Conservation (phyloP, 2,113 vertebrate species). For the Bucco capensis region DNA sequence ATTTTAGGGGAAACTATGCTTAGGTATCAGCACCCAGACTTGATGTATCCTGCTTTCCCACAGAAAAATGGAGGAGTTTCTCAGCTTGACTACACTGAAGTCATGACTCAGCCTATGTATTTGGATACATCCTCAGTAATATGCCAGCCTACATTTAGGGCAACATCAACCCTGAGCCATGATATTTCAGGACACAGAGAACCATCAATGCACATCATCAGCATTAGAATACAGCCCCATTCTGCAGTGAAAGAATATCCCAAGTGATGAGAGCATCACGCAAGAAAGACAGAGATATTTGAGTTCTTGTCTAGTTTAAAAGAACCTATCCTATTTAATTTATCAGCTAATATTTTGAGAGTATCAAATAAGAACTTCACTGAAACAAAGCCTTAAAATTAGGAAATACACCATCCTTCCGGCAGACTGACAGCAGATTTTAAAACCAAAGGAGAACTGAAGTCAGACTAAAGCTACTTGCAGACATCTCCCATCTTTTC, state of each 20-base stretch:
- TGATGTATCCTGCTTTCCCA: background rate
- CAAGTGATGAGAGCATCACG: background rate
- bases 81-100: background rate
- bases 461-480: background rate
- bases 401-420: background rate
- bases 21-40: background rate
- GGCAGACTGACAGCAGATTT: background rate
- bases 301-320: background rate
- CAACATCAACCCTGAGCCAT: background rate
- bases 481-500: background rate
- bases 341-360: background rate
- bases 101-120: background rate
- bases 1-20: background rate
- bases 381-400: background rate
- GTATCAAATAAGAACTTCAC: background rate
- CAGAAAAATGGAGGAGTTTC: background rate
- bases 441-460: background rate
- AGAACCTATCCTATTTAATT: background rate
- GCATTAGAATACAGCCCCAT: background rate
- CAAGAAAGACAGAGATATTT: background rate
- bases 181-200: background rate
- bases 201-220: background rate
- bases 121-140: background rate
- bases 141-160: background rate
- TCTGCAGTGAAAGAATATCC: background rate